Percentiles rank a stretch among this genome's conserved stretches.
Conservation (phyloP, 2,113 vertebrate genomes). For the Orthonyx spaldingii region DNA sequence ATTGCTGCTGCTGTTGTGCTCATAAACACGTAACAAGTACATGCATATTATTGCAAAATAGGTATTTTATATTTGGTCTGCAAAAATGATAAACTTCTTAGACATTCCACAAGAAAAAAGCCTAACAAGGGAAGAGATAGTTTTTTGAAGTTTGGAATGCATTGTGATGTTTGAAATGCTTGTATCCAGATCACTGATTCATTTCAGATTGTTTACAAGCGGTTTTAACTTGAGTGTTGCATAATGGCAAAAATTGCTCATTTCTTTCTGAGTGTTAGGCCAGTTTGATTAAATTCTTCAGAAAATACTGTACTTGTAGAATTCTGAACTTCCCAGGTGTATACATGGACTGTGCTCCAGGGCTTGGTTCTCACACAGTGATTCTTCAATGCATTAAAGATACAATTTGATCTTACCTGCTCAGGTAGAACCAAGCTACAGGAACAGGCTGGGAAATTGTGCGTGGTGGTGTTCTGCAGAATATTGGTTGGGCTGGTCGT, state of each 20-base stretch:
- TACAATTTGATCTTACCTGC: background rate
- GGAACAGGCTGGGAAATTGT: background rate
- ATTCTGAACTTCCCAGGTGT: background rate
- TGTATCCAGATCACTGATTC: background rate
- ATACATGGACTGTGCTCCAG: background rate
- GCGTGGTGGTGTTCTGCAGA: accelerated
- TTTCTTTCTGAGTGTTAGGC: background rate
- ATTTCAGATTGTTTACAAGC: background rate
- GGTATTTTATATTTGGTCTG: background rate
- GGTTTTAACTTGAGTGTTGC: background rate
- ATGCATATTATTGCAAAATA: background rate
- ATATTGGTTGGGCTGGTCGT: accelerated
- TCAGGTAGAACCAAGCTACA: background rate
- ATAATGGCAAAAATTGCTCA: background rate
- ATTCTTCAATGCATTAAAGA: background rate
- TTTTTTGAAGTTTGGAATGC: background rate
- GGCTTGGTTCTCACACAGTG: background rate
- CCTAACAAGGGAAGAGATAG: background rate
- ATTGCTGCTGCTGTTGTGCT: background rate
- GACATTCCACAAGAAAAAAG: background rate
- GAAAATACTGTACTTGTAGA: background rate
- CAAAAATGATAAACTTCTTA: accelerated
- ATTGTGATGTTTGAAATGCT: background rate
- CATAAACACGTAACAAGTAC: background rate
- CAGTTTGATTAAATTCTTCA: background rate